phyloP scores from a whole-genome alignment of 2,888 invertebrate genomes.

The Dioctria rufipes region DNA sequence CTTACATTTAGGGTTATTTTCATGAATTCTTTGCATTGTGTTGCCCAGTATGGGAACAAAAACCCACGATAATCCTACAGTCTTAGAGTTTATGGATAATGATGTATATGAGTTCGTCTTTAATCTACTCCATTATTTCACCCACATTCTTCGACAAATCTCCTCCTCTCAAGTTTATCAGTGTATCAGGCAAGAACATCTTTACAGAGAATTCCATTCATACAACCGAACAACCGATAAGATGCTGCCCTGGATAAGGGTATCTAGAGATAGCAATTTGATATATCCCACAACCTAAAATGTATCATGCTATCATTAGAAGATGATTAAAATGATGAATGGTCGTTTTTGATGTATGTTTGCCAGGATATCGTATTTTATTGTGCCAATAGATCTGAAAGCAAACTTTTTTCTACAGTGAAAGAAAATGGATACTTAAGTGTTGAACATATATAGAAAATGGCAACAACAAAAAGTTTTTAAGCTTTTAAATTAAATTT shows the following conservation, averaged over 20 bases:
- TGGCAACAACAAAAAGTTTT: too few relatives aligned
- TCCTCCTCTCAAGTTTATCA: too few relatives aligned
- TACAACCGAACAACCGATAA: slow-evolving; percentile 14
- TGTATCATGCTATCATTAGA: slow-evolving; percentile 47
- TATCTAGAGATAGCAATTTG: slow-evolving; percentile 40
- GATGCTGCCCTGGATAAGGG: slow-evolving; percentile 10
- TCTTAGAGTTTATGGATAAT: slow-evolving; percentile 44
- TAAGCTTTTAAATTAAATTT: too few relatives aligned
- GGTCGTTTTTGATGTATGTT: slow-evolving; percentile 44
- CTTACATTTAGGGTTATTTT: too few relatives aligned
- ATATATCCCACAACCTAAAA: slow-evolving; percentile 38
- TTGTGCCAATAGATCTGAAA: slow-evolving; percentile 28
- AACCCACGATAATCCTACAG: slow-evolving; percentile 17
- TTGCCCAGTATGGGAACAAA: neutral
- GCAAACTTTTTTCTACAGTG: neutral
- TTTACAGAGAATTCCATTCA: slow-evolving; percentile 8
- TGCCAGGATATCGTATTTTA: slow-evolving; percentile 31
- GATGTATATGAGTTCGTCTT: slow-evolving; percentile 48
- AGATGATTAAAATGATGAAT: slow-evolving; percentile 49
- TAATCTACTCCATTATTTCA: slow-evolving; percentile 48
- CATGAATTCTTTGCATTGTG: neutral
- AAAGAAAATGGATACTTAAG: too few relatives aligned
- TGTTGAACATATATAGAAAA: too few relatives aligned
- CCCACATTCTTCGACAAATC: neutral
- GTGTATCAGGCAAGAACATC: neutral